Conservation (phyloP, 2,113 vertebrate genomes). For the Vireo altiloquus region DNA sequence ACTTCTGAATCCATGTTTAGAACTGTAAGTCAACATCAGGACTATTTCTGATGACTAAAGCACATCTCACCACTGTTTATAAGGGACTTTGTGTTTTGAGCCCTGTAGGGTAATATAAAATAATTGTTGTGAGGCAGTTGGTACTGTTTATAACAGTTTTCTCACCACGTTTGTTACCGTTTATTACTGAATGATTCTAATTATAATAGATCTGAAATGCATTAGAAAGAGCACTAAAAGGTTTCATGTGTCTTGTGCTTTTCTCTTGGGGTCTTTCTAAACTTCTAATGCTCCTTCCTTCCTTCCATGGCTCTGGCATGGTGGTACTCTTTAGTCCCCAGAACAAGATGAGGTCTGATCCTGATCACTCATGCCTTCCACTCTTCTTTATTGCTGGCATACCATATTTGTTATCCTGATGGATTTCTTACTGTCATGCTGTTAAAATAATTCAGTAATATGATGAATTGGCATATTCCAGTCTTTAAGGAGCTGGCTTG, state of each 20-base stretch:
- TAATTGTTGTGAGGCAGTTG: neutral
- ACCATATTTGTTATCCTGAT: neutral
- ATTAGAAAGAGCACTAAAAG: neutral
- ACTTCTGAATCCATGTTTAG: neutral
- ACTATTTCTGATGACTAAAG: neutral
- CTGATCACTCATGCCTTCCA: neutral
- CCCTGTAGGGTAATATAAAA: neutral
- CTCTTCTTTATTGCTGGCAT: neutral
- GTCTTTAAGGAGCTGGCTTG: neutral
- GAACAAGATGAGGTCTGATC: neutral
- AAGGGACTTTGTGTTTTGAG: neutral
- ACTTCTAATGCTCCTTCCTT: neutral
- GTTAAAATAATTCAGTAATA: neutral
- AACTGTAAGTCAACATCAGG: neutral
- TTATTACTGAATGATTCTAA: neutral
- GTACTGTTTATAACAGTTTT: neutral
- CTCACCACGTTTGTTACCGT: neutral
- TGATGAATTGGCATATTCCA: neutral
- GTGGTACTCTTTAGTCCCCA: neutral
- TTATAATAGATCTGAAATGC: constrained; percentile 1
- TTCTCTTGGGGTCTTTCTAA: neutral
- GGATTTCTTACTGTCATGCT: neutral
- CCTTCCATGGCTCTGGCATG: neutral
- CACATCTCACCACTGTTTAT: neutral
- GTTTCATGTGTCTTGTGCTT: neutral